Conservation (phyloP, 2,797 vertebrate species). For the Anomalospiza imberbis region DNA sequence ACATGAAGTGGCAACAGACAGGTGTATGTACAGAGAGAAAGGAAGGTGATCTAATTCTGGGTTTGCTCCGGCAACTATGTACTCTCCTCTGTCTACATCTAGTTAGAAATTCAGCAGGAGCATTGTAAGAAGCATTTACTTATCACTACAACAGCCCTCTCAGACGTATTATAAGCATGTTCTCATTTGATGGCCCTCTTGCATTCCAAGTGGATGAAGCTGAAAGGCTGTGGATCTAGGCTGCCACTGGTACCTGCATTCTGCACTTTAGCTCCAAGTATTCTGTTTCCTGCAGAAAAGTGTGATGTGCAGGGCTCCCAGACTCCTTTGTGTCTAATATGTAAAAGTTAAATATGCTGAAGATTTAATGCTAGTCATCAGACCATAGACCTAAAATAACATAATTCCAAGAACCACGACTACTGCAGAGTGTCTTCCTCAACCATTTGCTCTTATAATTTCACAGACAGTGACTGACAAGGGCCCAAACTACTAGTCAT, state of each 20-base stretch:
- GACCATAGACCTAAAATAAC: background rate
- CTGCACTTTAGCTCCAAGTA: background rate
- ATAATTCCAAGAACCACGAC: background rate
- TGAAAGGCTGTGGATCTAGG: background rate
- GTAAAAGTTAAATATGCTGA: background rate
- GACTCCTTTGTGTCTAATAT: background rate
- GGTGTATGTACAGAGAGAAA: constrained; percentile 3
- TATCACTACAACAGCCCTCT: background rate
- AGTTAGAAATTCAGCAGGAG: background rate
- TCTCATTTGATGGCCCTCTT: background rate
- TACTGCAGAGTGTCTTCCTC: background rate
- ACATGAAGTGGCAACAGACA: constrained; percentile 22
- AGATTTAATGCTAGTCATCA: background rate
- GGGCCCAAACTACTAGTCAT: background rate
- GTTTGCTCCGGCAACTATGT: background rate
- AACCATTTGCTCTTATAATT: background rate
- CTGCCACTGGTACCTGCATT: background rate
- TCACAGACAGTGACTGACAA: background rate
- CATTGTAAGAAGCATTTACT: background rate
- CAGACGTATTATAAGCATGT: background rate
- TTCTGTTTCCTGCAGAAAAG: background rate
- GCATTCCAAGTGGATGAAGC: background rate
- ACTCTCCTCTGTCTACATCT: background rate
- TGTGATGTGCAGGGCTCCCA: background rate
- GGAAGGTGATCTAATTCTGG: background rate